Percentiles rank a stretch among this genome's conserved stretches.
Conservation (phyloP, 2,888 invertebrate species). For the Saturnia pavonia region DNA sequence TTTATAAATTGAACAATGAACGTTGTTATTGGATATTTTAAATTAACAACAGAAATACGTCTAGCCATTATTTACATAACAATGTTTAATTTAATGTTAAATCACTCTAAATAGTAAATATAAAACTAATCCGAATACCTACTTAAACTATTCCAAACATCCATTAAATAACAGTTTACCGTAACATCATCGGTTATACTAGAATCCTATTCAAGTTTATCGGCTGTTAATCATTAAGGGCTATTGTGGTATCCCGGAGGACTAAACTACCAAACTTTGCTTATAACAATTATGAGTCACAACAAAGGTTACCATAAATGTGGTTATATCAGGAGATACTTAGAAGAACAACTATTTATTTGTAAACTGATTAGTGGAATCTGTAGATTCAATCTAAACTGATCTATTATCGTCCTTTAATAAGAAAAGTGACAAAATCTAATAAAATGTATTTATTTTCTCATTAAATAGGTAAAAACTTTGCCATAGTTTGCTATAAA, state of each 20-base stretch:
- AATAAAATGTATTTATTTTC: too few species aligned
- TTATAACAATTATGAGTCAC: constrained; percentile 49
- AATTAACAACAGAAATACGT: too few species aligned
- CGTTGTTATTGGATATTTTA: too few species aligned
- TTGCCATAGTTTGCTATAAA: too few species aligned
- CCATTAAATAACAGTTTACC: constrained; percentile 32
- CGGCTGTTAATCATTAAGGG: constrained; percentile 58
- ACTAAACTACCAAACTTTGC: constrained; percentile 56
- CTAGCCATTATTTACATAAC: too few species aligned
- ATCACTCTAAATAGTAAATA: background rate
- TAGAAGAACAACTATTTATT: constrained; percentile 7
- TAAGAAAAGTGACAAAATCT: too few species aligned
- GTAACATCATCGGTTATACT: constrained; percentile 40
- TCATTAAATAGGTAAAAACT: too few species aligned
- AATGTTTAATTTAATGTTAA: background rate
- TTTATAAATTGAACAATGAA: too few species aligned
- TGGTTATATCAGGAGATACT: constrained; percentile 45
- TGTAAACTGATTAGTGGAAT: background rate
- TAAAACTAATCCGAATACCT: constrained; percentile 22
- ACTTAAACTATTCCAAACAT: constrained; percentile 21
- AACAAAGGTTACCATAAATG: constrained; percentile 46
- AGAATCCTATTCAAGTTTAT: constrained; percentile 49
- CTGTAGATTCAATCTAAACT: too few species aligned
- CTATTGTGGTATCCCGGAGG: constrained; percentile 38
- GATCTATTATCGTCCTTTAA: too few species aligned